A percentile compares a stretch with the other conserved stretches of the same genome.
phyloP scores from a whole-genome alignment of 2,113 vertebrate species.

The Myxocyprinus asiaticus region DNA sequence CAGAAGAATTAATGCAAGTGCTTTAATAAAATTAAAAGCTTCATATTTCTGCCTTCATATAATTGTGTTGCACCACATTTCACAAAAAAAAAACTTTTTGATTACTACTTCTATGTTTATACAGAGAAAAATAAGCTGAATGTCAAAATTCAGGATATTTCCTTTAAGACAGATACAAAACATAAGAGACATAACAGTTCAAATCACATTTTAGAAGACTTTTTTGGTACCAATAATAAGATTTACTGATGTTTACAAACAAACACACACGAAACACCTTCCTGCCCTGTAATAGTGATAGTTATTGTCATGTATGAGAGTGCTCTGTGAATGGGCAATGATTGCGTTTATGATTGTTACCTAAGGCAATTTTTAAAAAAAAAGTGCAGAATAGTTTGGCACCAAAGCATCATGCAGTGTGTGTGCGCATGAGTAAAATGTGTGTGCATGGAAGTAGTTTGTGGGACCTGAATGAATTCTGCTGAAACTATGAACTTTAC shows the following conservation, averaged over 20 bases:
- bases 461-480: constrained; percentile 56
- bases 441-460: constrained; percentile 18
- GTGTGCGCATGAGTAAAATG: background rate
- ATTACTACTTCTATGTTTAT: background rate
- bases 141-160: constrained; percentile 7
- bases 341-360: background rate
- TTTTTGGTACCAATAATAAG: background rate
- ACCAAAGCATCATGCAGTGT: constrained; percentile 20
- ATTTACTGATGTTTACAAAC: background rate
- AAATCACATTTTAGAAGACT: background rate
- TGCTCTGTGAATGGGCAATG: background rate
- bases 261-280: constrained; percentile 6
- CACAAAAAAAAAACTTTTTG: background rate
- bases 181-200: background rate
- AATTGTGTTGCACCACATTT: background rate
- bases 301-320: background rate
- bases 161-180: background rate
- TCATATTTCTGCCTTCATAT: background rate
- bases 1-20: too few relatives aligned
- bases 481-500: constrained; percentile 72
- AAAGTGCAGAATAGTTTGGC: background rate
- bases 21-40: too few relatives aligned
- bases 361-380: background rate
- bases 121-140: background rate
- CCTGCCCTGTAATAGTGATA: background rate